Base-by-base conservation (phyloP, 1,140 invertebrate genomes). In the Campoletis sonorensis region DNA sequence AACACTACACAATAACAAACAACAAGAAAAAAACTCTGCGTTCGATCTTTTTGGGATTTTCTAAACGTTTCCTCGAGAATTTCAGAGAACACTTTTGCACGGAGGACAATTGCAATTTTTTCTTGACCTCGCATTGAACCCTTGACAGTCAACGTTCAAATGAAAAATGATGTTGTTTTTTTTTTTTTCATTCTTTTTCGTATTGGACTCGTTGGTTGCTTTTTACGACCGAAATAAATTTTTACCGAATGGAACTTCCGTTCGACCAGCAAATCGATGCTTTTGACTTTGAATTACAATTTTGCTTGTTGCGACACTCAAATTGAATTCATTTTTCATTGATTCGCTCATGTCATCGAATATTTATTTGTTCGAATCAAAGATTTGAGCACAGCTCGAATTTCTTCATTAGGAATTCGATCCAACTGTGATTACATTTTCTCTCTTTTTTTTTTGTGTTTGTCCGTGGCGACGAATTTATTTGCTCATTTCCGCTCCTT, bases 351-450 rank as follows among this genome's bases (percentile, higher is more conserved):
- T 21, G 18, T 10, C 4, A 58, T 58, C n/a, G 18, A 23, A 58
- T n/a, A n/a, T 58, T 58, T 21, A 21, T 58, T 58, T n/a, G 18
- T 23, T 4, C 54, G 13, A 58, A 58, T 58, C 15, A 21, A n/a
- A 58, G 54, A 58, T 58, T 23, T 13, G 40, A 45, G 40, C 54
- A 11, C 2, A 2, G 33, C 27, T 71, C 33, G 71, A 49, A 45
- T 73, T 73, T 73, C 71, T 49, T 73, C 23, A 26, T 73, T 73
- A 23, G 37, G 40, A 49, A 49, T 71, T 37, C 16, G 68, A 71
- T 71, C 30, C 1, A 3, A 11, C 18, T 15, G 30, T 45, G 40
- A 45, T 45, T 45, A 15, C 16, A 71, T 18, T 37, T 10, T 71
- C 27, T 37, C 2, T 71, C 27, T 23, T 21, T 23, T 58, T n/a